Conservation (phyloP, 2,888 invertebrate species). For the Polyommatus icarus region DNA sequence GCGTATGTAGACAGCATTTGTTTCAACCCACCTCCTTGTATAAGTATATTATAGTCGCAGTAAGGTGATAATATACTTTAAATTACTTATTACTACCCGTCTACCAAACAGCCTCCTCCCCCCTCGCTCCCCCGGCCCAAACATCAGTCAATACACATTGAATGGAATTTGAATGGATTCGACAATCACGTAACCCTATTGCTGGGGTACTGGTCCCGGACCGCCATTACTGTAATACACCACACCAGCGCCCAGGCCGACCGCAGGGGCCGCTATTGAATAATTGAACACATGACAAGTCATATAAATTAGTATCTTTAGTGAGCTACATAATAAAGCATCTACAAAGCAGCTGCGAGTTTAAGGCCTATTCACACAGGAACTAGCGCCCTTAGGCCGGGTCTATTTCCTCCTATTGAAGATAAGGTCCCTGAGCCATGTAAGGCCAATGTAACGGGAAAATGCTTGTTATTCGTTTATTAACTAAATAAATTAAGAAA, state of each 20-base stretch:
- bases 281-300: neutral
- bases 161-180: conserved; percentile 4
- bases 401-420: neutral
- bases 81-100: too few species aligned
- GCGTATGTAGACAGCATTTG: neutral
- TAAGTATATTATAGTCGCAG: neutral
- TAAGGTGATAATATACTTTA: too few species aligned
- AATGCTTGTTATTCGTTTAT: too few species aligned
- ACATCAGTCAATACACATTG: conserved; percentile 4
- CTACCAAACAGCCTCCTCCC: neutral
- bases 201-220: neutral
- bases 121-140: neutral
- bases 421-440: too few species aligned
- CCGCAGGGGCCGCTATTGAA: neutral
- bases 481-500: too few species aligned
- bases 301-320: neutral
- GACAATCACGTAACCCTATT: neutral
- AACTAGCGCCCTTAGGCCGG: neutral
- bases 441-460: too few species aligned
- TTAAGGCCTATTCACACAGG: neutral
- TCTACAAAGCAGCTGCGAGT: neutral
- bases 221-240: neutral
- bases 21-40: neutral
- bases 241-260: neutral
- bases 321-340: neutral